phyloP scores from a whole-genome alignment of 2,888 invertebrate genomes.

The Atethmia centrago region DNA sequence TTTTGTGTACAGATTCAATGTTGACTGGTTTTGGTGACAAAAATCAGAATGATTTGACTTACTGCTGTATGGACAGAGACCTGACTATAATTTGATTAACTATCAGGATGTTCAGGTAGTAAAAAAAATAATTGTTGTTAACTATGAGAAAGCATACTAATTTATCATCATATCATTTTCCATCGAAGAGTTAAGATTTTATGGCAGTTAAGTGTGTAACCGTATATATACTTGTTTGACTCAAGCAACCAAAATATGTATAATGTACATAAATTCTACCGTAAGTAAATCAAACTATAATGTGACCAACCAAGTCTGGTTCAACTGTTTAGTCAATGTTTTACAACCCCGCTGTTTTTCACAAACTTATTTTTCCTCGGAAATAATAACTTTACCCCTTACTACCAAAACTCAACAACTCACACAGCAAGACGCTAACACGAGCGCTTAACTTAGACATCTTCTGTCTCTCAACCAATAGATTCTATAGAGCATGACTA shows the following conservation, averaged over 20 bases:
- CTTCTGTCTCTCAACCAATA: conserved; percentile 24
- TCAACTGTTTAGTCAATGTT: not conserved
- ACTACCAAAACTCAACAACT: conserved; percentile 8
- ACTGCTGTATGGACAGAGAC: not conserved
- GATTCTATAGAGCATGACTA: conserved; percentile 43
- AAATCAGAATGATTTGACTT: not conserved
- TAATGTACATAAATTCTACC: not conserved
- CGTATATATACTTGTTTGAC: no score
- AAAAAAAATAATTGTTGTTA: not conserved
- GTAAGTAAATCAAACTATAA: not conserved
- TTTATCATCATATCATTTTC: no score
- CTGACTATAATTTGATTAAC: not conserved
- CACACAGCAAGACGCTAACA: conserved; percentile 12
- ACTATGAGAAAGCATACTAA: not conserved
- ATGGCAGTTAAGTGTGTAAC: not conserved
- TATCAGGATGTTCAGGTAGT: no score
- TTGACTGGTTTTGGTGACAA: not conserved
- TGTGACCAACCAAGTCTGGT: not conserved
- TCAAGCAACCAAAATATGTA: not conserved
- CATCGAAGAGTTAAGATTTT: not conserved
- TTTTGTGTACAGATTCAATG: conserved; percentile 23
- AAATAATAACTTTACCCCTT: not conserved
- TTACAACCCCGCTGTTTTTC: not conserved
- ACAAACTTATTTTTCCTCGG: not conserved
- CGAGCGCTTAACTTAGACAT: not conserved